These are phyloP conservation scores for Hylomyscus alleni DNA, from an alignment of 2,797 vertebrate genomes.

Conservation along the genomic window DNA sequence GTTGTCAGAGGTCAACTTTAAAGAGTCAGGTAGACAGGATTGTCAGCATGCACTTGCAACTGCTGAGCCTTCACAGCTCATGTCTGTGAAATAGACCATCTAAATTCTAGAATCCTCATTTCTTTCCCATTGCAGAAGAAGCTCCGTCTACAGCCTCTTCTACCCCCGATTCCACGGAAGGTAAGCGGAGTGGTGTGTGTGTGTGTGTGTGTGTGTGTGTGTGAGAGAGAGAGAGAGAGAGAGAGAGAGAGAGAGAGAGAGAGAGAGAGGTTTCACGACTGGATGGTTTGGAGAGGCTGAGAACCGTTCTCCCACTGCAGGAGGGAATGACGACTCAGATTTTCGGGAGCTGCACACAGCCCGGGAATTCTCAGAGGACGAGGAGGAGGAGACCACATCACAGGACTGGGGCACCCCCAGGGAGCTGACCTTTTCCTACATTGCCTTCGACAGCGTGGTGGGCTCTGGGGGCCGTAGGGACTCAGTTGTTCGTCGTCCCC, in stretches of 20 bases:
- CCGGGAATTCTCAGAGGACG: constrained; percentile 94
- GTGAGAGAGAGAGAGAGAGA: no score
- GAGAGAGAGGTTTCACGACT: not conserved
- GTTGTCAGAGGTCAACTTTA: not conserved
- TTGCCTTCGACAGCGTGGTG: constrained; percentile 92
- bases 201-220: no score
- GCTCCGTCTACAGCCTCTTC: constrained; percentile 88
- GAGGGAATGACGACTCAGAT: constrained; percentile 95
- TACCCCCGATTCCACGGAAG: constrained; percentile 88
- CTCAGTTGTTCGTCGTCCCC: constrained; percentile 74
- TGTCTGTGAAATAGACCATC: constrained; percentile 12
- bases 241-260: no score
- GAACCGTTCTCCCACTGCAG: constrained; percentile 81
- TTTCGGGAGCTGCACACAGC: constrained; percentile 94
- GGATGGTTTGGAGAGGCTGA: not conserved
- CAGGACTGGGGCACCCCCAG: constrained; percentile 94
- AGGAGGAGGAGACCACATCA: constrained; percentile 89
- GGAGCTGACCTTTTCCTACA: constrained; percentile 96
- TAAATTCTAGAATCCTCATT: constrained; percentile 60
- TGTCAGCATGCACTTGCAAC: not conserved
- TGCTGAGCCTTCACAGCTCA: not conserved
- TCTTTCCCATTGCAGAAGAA: constrained; percentile 84
- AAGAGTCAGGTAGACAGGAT: not conserved
- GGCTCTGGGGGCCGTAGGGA: constrained; percentile 86
- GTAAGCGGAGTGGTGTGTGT: constrained; percentile 68